Evolutionary conservation across 2,797 vertebrate genomes (phyloP), one percentile per base, ranked within the genome.

Genomic region (Semaprochilodus insignis): DNA sequence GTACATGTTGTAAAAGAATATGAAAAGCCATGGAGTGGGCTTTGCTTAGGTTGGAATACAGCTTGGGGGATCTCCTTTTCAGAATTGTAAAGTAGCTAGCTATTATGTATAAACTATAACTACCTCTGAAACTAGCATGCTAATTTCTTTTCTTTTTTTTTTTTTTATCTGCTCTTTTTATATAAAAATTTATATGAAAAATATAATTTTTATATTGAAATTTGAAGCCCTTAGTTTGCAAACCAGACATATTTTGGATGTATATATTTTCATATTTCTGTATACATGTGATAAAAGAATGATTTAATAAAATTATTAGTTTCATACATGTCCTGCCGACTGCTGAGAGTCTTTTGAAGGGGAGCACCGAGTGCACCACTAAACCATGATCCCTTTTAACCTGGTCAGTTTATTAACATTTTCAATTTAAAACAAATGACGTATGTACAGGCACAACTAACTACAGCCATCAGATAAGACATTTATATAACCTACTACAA

Each of bases 111-210:
- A 93, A 91, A 94, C 94, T 95, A 91, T 93, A 95, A 95, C 95
- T 96, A 96, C 94, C 95, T 96, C 95, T 95, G 93, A 67, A 95
- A 93, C 91, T 94, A 93, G 94, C 92, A 96, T 93, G 93, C 89
- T 93, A 93, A 92, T 91, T 92, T 74, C 48, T 59, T 91, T 90
- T 90, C 44, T 23, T 88, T 91, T 90, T 93, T 91, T 90, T 93
- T 88, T 90, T 88, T 92, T 90, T 90, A 91, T 90, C 89, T 90
- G 85, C 86, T 87, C 91, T 92, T 94, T 93, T 85, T 90, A 92
- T 91, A 92, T 91, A 90, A 95, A 31, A 93, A 94, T 94, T 93
- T 94, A 92, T 93, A 90, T 92, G 91, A 89, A 90, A 93, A 90
- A 87, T 82, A 83, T 83, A 92, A 69, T 77, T 85, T 86, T 88